phyloP scores from a whole-genome alignment of 2,113 vertebrate genomes.

The Eulemur macaco region DNA sequence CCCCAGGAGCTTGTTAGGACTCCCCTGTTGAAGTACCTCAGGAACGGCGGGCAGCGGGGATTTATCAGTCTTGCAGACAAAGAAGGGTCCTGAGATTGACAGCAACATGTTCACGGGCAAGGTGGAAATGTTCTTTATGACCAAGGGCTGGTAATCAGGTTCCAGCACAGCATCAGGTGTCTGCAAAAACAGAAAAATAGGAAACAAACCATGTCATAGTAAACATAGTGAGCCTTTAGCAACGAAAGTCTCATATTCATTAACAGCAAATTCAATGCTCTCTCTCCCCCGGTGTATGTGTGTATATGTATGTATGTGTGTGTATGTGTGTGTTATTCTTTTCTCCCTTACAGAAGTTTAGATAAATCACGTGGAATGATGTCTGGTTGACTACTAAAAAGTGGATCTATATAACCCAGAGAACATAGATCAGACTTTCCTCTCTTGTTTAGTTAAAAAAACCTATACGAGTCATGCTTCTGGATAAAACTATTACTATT shows the following conservation, averaged over 20 bases:
- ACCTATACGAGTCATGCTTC: neutral
- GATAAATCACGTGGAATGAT: neutral
- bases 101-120: slow-evolving; percentile 86
- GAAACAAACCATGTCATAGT: neutral
- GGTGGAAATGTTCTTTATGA: slow-evolving; percentile 87
- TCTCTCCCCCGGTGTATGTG: neutral
- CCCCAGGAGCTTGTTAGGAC: neutral
- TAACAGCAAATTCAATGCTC: neutral
- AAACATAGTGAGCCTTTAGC: neutral
- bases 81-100: slow-evolving; percentile 84
- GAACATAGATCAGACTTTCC: neutral
- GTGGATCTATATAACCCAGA: neutral
- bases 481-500: neutral
- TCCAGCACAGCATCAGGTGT: slow-evolving; percentile 78
- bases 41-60: slow-evolving; percentile 25
- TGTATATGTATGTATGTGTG: neutral
- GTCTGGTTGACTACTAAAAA: neutral
- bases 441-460: neutral
- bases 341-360: neutral
- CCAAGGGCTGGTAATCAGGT: slow-evolving; percentile 84
- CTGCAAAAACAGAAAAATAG: slow-evolving; percentile 66
- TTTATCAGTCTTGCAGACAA: slow-evolving; percentile 76
- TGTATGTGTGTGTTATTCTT: neutral
- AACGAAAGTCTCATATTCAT: neutral
- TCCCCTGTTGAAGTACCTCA: slow-evolving; percentile 66